Evolutionary conservation across 30 jellyfish, hydroid and myxozoan species (phyloP).

Genomic region (Turritopsis dohrnii): DNA sequence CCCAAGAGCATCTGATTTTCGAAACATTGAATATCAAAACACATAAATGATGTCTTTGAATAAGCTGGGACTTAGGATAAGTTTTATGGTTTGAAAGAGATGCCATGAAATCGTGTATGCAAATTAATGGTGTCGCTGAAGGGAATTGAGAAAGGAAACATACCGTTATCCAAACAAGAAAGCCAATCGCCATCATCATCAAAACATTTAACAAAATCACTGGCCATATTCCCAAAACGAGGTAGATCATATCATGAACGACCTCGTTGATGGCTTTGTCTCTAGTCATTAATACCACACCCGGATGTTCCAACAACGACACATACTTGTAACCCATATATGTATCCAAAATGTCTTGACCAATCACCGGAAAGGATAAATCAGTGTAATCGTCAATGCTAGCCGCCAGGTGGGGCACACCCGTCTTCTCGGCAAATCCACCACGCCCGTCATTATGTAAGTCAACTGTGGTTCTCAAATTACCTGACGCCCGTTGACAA

Average conservation of each 20-base stretch:
- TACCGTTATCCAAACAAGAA: constrained; percentile 23
- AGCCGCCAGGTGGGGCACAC: background rate
- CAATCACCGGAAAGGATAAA: constrained; percentile 27
- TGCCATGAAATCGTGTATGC: no score
- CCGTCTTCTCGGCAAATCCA: constrained; percentile 17
- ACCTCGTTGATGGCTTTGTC: constrained; percentile 7
- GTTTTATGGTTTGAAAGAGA: no score
- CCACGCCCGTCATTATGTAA: constrained; percentile 14
- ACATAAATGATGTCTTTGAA: no score
- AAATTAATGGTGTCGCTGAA: no score
- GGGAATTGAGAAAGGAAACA: background rate
- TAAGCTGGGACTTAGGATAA: no score
- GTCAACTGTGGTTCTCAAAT: background rate
- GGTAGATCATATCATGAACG: constrained; percentile 7
- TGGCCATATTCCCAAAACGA: constrained; percentile 25
- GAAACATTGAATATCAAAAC: no score
- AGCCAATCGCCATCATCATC: constrained; percentile 12
- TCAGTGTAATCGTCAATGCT: constrained; percentile 25
- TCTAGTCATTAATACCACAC: constrained; percentile 27
- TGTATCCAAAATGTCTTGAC: constrained; percentile 1
- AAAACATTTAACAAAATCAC: constrained; percentile 12
- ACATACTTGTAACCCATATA: constrained; percentile 6
- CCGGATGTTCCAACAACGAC: constrained; percentile 27
- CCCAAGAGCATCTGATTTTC: no score
- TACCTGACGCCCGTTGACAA: constrained; percentile 32